Base-by-base conservation (phyloP, 1,140 invertebrate species). In the Drosophila arawakana region DNA sequence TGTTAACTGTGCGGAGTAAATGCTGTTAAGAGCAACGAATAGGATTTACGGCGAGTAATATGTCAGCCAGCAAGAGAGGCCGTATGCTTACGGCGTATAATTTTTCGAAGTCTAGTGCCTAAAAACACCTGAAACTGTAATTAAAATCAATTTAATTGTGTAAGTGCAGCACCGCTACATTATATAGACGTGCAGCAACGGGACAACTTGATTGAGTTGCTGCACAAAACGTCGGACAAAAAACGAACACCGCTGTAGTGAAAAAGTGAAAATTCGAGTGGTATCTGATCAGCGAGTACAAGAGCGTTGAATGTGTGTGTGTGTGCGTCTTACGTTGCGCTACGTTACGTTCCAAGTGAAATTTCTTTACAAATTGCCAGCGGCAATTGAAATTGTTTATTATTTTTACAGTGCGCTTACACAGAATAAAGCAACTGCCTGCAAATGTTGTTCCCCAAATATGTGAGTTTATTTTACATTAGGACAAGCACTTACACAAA, bases 181-280 rank as follows among this genome's bases (percentile, higher is more conserved):
- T 61, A 52, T 15, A 18, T 41, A 18, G 34, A 57, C 15, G 52
- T 62, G 46, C 15, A 50, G 49, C 43, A 63, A 60, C 52, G 39
- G 15, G 41, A 15, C 39, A 65, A 77, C n/a, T 5, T 43, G 41
- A 11, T 18, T 73, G 43, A 55, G 11, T n/a, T n/a, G 46, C 43
- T 72, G 21, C 46, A 67, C 37, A 44, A 73, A 61, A 18, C 15
- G 39, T 52, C 25, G 8, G 18, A 25, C 47, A 35, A 52, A 52
- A 54, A 13, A 30, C 50, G 67, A 57, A 57, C 49, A 59, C 55
- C 49, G 70, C 65, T 49, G 52, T 35, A 52, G 55, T 71, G 76
- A 81, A 85, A 88, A 88, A 83, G 85, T 89, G 85, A 89, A 88
- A 88, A 88, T 74, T 74, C 52, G 66, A 61, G 79, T 72, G 62